phyloP scores from a whole-genome alignment of 2,888 invertebrate species.

The Colostygia pectinataria region DNA sequence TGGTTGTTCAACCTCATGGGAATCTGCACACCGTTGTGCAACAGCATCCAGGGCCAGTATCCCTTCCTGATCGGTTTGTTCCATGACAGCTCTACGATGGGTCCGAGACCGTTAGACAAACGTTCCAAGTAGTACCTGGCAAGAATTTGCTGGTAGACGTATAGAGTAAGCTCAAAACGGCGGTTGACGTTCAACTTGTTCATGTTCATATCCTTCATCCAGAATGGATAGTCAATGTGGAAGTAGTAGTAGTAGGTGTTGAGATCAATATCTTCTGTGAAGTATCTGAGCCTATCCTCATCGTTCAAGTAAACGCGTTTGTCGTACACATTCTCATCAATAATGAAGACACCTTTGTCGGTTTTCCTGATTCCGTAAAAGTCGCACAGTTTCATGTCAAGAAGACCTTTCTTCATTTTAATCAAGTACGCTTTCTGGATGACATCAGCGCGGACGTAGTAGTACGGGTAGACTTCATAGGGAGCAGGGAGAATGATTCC shows the following conservation, averaged over 20 bases:
- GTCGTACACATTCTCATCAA: conserved; percentile 86
- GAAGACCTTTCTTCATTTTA: conserved; percentile 75
- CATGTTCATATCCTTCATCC: conserved; percentile 78
- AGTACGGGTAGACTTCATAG: conserved; percentile 85
- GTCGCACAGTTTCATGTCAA: conserved; percentile 76
- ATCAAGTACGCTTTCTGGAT: conserved; percentile 80
- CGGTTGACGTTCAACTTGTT: conserved; percentile 55
- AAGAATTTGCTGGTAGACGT: conserved; percentile 85
- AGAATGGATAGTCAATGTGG: conserved; percentile 85
- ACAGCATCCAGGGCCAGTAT: conserved; percentile 82
- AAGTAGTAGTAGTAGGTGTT: conserved; percentile 85
- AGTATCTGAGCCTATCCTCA: conserved; percentile 84
- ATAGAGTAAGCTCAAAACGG: conserved; percentile 82
- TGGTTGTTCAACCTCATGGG: conserved; percentile 77
- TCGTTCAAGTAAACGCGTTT: conserved; percentile 75
- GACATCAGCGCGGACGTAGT: conserved; percentile 86
- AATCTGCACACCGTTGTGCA: conserved; percentile 81
- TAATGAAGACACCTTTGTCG: conserved; percentile 80
- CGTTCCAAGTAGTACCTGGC: conserved; percentile 84
- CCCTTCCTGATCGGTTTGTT: conserved; percentile 70
- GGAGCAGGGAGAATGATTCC: conserved; percentile 80
- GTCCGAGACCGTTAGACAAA: conserved; percentile 74
- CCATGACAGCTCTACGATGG: conserved; percentile 72
- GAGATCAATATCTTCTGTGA: conserved; percentile 86
- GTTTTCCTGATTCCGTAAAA: conserved; percentile 77